phyloP scores from a whole-genome alignment of 2,113 vertebrate species.

The Aegithalos caudatus region DNA sequence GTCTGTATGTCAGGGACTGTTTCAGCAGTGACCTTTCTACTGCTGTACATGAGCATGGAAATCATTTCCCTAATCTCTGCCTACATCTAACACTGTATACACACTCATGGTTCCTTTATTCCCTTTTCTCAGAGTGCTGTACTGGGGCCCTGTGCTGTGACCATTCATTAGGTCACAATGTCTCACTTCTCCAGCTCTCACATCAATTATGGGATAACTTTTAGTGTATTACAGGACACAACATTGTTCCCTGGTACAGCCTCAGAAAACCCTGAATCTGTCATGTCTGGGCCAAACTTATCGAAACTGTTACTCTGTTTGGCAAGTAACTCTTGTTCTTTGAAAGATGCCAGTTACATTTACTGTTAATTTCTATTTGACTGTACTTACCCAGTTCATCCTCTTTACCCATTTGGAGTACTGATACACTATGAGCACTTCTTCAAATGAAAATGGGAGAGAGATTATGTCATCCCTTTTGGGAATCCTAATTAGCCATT shows the following conservation, averaged over 20 bases:
- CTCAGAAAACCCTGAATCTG: background rate
- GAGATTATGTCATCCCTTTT: background rate
- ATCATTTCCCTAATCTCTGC: background rate
- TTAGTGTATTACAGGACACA: background rate
- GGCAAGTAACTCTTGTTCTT: background rate
- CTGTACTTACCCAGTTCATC: background rate
- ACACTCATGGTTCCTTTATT: background rate
- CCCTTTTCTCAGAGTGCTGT: background rate
- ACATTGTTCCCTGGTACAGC: background rate
- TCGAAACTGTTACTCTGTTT: background rate
- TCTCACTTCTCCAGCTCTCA: background rate
- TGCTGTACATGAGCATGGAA: accelerated
- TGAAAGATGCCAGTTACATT: background rate
- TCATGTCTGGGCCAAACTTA: background rate
- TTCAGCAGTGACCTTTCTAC: background rate
- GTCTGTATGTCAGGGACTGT: background rate
- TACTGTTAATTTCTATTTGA: background rate
- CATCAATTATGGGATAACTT: background rate
- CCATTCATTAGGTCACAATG: background rate
- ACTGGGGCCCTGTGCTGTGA: background rate
- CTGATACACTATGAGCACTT: background rate
- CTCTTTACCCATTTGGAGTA: background rate
- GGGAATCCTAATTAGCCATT: background rate
- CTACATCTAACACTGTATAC: background rate
- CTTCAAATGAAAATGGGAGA: background rate